Conservation (phyloP, 1,140 invertebrate genomes). For the Drosophila micromelanica region DNA sequence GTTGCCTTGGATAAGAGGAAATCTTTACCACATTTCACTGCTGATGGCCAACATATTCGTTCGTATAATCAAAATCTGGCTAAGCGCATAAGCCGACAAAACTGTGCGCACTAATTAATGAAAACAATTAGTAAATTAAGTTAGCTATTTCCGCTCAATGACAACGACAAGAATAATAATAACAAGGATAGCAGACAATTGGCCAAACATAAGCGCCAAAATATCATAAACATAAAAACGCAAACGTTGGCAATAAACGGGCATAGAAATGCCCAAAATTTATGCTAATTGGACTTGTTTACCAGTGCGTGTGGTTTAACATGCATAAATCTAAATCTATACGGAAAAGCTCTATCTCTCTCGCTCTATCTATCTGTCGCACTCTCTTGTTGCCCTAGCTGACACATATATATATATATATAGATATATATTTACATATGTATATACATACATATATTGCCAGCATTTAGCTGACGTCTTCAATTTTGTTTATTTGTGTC, state of each 20-base stretch:
- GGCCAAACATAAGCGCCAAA: slow-evolving; percentile 42
- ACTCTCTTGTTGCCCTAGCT: background rate
- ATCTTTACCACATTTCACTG: slow-evolving; percentile 1
- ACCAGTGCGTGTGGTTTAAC: slow-evolving; percentile 71
- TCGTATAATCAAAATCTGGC: slow-evolving; percentile 33
- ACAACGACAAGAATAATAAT: slow-evolving; percentile 25
- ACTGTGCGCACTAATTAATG: slow-evolving; percentile 64
- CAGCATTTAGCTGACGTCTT: slow-evolving; percentile 68
- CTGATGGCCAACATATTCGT: slow-evolving; percentile 38
- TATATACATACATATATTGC: slow-evolving; percentile 24
- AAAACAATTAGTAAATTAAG: slow-evolving; percentile 81
- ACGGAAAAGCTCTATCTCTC: background rate
- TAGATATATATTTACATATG: slow-evolving; percentile 15
- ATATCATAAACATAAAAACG: slow-evolving; percentile 79
- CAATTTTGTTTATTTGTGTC: slow-evolving; percentile 70
- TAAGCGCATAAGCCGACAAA: slow-evolving; percentile 40
- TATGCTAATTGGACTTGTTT: slow-evolving; percentile 81
- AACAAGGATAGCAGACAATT: slow-evolving; percentile 38
- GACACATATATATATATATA: slow-evolving; percentile 15
- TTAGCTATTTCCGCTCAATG: slow-evolving; percentile 61
- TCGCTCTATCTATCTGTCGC: background rate
- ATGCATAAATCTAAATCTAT: slow-evolving; percentile 44
- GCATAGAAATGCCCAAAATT: slow-evolving; percentile 68
- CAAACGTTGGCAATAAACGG: slow-evolving; percentile 78
- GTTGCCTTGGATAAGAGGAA: background rate